Conservation (phyloP, 2,888 invertebrate species). For the Prosopocoilus inquinatus region DNA sequence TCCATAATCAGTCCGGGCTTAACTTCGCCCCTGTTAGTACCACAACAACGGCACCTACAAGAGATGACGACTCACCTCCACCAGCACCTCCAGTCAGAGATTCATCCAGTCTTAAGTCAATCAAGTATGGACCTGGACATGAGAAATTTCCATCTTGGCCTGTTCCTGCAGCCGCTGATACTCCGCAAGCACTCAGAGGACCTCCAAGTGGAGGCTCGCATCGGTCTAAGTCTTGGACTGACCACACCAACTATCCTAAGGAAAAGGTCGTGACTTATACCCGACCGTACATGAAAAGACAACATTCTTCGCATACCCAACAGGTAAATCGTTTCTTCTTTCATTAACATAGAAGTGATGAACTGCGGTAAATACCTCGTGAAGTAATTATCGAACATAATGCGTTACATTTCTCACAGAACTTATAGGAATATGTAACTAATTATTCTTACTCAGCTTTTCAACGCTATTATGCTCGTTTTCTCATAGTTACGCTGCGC, state of each 20-base stretch:
- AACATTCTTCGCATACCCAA: slow-evolving; percentile 57
- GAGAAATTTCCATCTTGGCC: slow-evolving; percentile 77
- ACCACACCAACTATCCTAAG: slow-evolving; percentile 68
- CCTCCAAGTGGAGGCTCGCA: slow-evolving; percentile 57
- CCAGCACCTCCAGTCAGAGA: slow-evolving; percentile 65
- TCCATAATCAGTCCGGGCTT: slow-evolving; percentile 42
- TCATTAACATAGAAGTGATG: slow-evolving; percentile 9
- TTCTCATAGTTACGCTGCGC: background rate
- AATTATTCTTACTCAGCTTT: slow-evolving; percentile 11
- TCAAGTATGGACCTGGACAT: slow-evolving; percentile 68
- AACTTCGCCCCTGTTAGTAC: slow-evolving; percentile 29
- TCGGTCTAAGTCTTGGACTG: slow-evolving; percentile 70
- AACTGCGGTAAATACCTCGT: slow-evolving; percentile 13
- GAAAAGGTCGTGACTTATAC: slow-evolving; percentile 63
- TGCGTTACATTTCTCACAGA: slow-evolving; percentile 15
- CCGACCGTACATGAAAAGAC: slow-evolving; percentile 63
- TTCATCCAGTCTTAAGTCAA: slow-evolving; percentile 64
- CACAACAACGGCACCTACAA: slow-evolving; percentile 38
- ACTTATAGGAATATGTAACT: slow-evolving; percentile 7
- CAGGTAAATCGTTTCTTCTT: slow-evolving; percentile 50
- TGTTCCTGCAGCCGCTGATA: slow-evolving; percentile 60
- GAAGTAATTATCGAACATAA: slow-evolving; percentile 9
- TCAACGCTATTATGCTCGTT: slow-evolving; percentile 7
- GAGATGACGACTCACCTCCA: slow-evolving; percentile 56
- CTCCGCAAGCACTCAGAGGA: slow-evolving; percentile 49